Conservation (phyloP, 1,140 invertebrate species). For the Eurosta solidaginis region DNA sequence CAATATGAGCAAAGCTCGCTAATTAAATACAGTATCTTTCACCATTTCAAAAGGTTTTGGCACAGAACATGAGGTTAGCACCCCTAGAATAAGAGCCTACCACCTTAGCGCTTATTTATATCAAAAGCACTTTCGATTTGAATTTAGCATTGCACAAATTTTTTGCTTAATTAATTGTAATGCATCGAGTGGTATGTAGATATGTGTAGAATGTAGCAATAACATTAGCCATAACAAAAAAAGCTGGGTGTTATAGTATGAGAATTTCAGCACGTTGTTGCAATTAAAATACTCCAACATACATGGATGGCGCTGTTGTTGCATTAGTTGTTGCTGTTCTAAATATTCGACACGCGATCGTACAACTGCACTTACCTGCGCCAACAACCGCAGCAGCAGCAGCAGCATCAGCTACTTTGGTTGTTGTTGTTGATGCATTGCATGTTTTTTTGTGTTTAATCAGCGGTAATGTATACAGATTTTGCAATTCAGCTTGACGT, state of each 20-base stretch:
- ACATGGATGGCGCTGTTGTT: too few relatives aligned
- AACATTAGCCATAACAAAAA: background rate
- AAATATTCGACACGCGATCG: constrained; percentile 10
- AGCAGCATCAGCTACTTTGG: too few relatives aligned
- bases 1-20: too few relatives aligned
- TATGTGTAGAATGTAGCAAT: background rate
- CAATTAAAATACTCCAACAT: constrained; percentile 17
- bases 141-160: background rate
- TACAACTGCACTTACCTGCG: constrained; percentile 6
- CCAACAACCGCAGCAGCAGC: background rate
- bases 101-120: background rate
- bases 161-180: background rate
- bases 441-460: constrained; percentile 46
- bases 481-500: constrained; percentile 48
- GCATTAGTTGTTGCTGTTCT: background rate
- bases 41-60: too few relatives aligned
- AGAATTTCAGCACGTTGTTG: constrained; percentile 25
- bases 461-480: constrained; percentile 52
- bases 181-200: background rate
- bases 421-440: background rate
- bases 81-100: too few relatives aligned
- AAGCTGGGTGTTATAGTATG: background rate
- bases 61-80: too few relatives aligned
- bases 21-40: too few relatives aligned
- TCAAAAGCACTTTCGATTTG: constrained; percentile 1